Base-by-base conservation (phyloP, 2,888 invertebrate species). In the Ophion slaviceki region DNA sequence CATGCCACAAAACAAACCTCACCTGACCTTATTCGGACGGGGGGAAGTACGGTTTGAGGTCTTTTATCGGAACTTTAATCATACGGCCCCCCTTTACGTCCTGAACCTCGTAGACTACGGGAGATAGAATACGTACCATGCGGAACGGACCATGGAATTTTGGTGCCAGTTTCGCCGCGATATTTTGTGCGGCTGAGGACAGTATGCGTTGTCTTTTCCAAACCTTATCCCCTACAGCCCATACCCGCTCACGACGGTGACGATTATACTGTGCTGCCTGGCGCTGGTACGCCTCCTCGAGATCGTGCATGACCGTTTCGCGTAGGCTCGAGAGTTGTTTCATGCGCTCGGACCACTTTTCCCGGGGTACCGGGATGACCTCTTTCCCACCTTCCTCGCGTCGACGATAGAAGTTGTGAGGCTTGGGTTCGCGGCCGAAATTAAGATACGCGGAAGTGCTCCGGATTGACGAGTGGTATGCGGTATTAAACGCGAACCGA, bases 401-500 rank as follows among this genome's bases (percentile, higher is more conserved):
- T 28, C 62, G 59, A 2, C 64, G 62, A 17, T 32, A 45, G 3
- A 53, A 53, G 2, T 32, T 40, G 0, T 32, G 32, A 0, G 74
- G 80, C 3, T 10, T 24, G 1, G 72, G 40, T 40, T 79, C 79
- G 2, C 84, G 47, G 2, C 80, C 86, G 47, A 86, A 86, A 67
- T 87, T 86, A 0, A 88, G 62, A 28, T 84, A 88, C 2, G 80
- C 87, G 0, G 89, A 88, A 4, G 80, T 77, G 28, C 61, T 61
- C 82, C 84, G 14, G 80, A 79, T 1, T 62, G 20, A 68, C 20
- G 20, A 20, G 11, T 68, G 68, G 14, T 45, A 2, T 0, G 68
- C 45, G 76, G 89, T 88, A 11, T 87, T 80, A 2, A 86, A 24
- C 2, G 90, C 89, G 62, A 85, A 89, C 1, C 78, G 74, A 14